Conservation (phyloP, 2,113 vertebrate species). For the Myiopsitta monachus region DNA sequence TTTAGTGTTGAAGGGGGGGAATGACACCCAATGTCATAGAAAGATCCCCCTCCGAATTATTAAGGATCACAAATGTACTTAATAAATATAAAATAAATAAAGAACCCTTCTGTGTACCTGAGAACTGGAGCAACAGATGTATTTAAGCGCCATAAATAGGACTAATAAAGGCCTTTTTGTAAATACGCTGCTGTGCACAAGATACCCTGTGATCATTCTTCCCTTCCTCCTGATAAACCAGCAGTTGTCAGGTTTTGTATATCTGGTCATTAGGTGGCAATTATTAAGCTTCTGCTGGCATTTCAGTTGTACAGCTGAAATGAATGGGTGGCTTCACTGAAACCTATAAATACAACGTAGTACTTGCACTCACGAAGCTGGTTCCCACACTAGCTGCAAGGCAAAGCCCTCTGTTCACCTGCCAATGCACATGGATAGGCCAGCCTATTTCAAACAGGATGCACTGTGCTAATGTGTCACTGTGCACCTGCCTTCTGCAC, state of each 20-base stretch:
- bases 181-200: neutral
- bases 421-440: neutral
- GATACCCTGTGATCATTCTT: neutral
- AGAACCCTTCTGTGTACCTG: neutral
- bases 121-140: neutral
- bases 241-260: neutral
- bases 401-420: slow-evolving; percentile 29
- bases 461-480: neutral
- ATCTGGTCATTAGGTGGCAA: slow-evolving; percentile 18
- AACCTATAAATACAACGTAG: slow-evolving; percentile 1
- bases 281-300: neutral
- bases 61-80: neutral
- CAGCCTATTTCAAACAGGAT: slow-evolving; percentile 10
- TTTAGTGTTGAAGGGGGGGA: neutral
- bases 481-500: slow-evolving; percentile 25
- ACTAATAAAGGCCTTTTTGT: neutral
- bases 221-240: neutral
- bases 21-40: neutral
- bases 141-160: neutral
- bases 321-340: neutral
- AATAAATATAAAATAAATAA: neutral
- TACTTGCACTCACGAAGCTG: neutral
- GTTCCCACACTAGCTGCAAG: slow-evolving; percentile 14
- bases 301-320: neutral
- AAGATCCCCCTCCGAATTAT: neutral